Conservation (phyloP, 2,797 vertebrate species). For the Gambusia yucatana region DNA sequence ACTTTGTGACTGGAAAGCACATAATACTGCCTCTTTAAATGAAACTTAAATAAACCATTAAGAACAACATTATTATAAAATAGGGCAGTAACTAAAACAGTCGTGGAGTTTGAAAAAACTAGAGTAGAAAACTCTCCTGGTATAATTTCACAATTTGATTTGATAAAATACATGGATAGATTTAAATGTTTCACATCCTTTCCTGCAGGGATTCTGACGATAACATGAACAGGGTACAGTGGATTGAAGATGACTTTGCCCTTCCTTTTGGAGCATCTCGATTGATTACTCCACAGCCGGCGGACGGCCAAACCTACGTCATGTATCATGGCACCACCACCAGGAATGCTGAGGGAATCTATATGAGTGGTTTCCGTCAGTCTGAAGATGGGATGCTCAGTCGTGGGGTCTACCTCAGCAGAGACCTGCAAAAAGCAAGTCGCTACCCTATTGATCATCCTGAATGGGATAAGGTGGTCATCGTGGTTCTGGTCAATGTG, state of each 20-base stretch:
- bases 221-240: constrained; percentile 17
- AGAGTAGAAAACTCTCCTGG: background rate
- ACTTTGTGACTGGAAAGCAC: too few species aligned
- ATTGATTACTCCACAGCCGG: background rate
- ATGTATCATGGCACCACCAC: constrained; percentile 78
- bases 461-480: constrained; percentile 39
- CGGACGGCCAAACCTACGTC: constrained; percentile 1
- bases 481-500: constrained; percentile 58
- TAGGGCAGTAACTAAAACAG: background rate
- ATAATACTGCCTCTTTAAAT: too few species aligned
- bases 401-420: constrained; percentile 74
- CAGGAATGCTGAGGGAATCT: constrained; percentile 5
- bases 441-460: constrained; percentile 40
- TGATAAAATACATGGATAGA: background rate
- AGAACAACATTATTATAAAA: background rate
- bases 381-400: constrained; percentile 68
- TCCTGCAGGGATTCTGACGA: constrained; percentile 1
- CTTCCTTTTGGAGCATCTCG: background rate
- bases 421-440: constrained; percentile 72
- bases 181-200: background rate
- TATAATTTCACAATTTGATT: background rate
- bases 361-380: background rate
- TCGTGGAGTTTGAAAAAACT: background rate
- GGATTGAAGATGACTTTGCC: constrained; percentile 50
- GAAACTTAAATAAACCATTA: background rate